A percentile compares a stretch with the other conserved stretches of the same genome.
phyloP scores from a whole-genome alignment of 2,113 vertebrate species.

The western clawed frog (Xenopus tropicalis) region DNA sequence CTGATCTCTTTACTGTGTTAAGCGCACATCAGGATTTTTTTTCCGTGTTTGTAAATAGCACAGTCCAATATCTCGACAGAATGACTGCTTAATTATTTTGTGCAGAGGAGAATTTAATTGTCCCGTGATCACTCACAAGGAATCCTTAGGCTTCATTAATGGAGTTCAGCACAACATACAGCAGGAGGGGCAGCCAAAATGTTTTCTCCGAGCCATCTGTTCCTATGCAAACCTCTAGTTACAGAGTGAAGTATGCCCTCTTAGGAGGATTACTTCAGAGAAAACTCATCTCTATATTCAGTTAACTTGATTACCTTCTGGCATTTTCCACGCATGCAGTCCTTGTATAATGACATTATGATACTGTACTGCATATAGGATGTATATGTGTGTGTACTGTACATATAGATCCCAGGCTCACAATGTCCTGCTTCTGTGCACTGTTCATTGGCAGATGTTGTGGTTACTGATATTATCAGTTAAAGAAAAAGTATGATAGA shows the following conservation, averaged over 20 bases:
- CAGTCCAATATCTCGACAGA: slow-evolving; percentile 7
- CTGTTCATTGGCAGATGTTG: too few relatives aligned
- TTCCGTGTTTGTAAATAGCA: not conserved
- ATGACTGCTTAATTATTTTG: slow-evolving; percentile 15
- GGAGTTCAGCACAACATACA: not conserved
- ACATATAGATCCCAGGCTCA: too few relatives aligned
- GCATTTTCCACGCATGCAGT: too few relatives aligned
- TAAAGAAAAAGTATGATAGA: too few relatives aligned
- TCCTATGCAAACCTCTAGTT: not conserved
- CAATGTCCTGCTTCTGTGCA: too few relatives aligned
- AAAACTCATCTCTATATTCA: not conserved
- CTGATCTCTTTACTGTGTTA: slow-evolving; percentile 19
- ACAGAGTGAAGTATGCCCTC: not conserved
- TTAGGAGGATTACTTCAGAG: not conserved
- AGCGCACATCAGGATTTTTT: slow-evolving; percentile 9
- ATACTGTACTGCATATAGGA: too few relatives aligned
- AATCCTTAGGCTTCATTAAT: slow-evolving; percentile 11
- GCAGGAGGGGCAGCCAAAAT: not conserved
- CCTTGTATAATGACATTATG: too few relatives aligned
- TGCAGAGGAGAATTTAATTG: slow-evolving; percentile 13
- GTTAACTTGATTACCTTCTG: not conserved
- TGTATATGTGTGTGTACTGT: too few relatives aligned
- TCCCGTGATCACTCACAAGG: not conserved
- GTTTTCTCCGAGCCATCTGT: not conserved
- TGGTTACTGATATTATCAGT: too few relatives aligned